Conservation (phyloP, 2,797 vertebrate genomes). For the Anas georgica region DNA sequence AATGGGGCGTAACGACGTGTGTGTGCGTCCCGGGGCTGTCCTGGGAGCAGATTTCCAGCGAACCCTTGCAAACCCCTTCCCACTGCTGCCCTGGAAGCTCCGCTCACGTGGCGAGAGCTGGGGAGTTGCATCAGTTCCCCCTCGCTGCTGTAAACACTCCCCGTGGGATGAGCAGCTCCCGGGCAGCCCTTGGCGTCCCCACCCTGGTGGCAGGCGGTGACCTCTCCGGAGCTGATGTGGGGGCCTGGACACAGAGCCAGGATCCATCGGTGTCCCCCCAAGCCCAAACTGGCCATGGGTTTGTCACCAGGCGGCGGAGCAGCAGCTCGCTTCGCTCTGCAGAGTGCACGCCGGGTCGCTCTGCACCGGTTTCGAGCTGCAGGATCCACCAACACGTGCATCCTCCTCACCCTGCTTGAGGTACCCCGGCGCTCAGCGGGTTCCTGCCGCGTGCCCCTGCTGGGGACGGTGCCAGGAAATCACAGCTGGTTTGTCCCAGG, state of each 20-base stretch:
- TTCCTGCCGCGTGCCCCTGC: not conserved
- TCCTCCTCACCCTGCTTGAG: rapidly evolving
- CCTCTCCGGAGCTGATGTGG: not conserved
- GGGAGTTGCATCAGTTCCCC: conserved; percentile 13
- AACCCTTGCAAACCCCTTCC: not conserved
- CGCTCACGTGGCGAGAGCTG: not conserved
- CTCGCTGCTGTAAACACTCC: conserved; percentile 14
- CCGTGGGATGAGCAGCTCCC: rapidly evolving
- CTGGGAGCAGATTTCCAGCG: not conserved
- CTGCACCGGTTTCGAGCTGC: rapidly evolving
- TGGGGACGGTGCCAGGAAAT: not conserved
- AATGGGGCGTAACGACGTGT: rapidly evolving
- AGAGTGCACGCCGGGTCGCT: rapidly evolving
- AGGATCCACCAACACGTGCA: not conserved
- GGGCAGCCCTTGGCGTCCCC: not conserved
- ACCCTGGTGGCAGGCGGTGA: rapidly evolving
- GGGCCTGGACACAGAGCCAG: not conserved
- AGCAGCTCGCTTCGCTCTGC: not conserved
- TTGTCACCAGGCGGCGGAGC: not conserved
- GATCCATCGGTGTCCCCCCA: not conserved
- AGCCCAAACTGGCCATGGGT: rapidly evolving
- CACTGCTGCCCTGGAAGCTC: not conserved
- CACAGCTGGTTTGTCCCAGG: not conserved
- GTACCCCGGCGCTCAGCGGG: rapidly evolving
- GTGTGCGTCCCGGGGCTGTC: not conserved